phyloP scores from a whole-genome alignment of 2,797 vertebrate species.

The Dicrostonyx torquatus region DNA sequence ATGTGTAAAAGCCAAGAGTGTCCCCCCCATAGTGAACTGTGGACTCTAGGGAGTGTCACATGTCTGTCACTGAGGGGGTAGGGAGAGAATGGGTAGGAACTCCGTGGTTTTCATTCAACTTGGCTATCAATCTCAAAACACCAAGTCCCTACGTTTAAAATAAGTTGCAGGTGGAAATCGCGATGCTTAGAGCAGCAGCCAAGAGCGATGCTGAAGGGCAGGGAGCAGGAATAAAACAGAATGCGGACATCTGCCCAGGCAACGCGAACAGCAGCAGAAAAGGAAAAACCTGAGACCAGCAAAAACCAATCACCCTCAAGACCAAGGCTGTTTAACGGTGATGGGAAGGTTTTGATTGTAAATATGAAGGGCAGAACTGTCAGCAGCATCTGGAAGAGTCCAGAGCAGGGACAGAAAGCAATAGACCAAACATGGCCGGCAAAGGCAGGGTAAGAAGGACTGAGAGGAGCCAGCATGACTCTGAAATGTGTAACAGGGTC shows the following conservation, averaged over 20 bases:
- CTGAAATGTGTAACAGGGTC: not conserved
- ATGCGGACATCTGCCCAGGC: not conserved
- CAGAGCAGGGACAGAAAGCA: not conserved
- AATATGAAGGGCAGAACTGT: not conserved
- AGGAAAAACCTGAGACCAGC: not conserved
- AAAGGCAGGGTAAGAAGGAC: not conserved
- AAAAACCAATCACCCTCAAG: not conserved
- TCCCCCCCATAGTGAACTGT: not conserved
- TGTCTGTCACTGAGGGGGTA: fast-evolving
- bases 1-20: fast-evolving
- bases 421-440: not conserved
- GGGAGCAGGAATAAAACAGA: not conserved
- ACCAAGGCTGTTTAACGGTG: not conserved
- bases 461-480: not conserved
- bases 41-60: not conserved
- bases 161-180: not conserved
- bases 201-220: not conserved
- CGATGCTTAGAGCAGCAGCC: not conserved
- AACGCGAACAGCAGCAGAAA: not conserved
- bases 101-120: fast-evolving
- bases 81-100: not conserved
- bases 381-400: not conserved
- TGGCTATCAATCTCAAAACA: not conserved
- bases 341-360: not conserved
- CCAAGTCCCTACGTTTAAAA: not conserved